Conservation (phyloP, 2,113 vertebrate species). For the Corydoras maculifer region DNA sequence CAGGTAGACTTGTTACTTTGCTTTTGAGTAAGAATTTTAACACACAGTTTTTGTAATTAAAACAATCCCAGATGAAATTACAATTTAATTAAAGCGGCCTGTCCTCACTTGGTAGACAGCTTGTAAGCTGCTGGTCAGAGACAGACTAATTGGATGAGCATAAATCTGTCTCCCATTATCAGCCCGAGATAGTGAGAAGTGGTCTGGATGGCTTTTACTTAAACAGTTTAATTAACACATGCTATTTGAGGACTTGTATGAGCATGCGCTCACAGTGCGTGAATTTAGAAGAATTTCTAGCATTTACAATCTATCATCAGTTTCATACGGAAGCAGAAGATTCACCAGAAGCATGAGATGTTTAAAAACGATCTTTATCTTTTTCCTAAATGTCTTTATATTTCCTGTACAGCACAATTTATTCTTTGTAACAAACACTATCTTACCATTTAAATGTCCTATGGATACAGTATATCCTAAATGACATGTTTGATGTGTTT, state of each 20-base stretch:
- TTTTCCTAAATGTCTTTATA: background rate
- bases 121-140: too few species aligned
- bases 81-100: background rate
- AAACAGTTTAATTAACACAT: slow-evolving; percentile 31
- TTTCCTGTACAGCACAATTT: background rate
- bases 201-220: slow-evolving; percentile 22
- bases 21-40: background rate
- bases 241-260: too few species aligned
- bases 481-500: background rate
- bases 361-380: slow-evolving; percentile 7
- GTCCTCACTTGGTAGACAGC: background rate
- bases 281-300: background rate
- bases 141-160: background rate
- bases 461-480: too few species aligned
- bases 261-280: too few species aligned
- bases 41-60: too few species aligned
- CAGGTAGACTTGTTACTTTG: background rate
- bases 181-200: slow-evolving; percentile 29
- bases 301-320: slow-evolving; percentile 5
- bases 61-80: background rate
- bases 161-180: background rate
- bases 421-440: background rate
- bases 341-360: background rate
- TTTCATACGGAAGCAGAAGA: slow-evolving; percentile 16
- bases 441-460: too few species aligned